phyloP scores from a whole-genome alignment of 2,113 vertebrate genomes.

The Nematolebias whitei region DNA sequence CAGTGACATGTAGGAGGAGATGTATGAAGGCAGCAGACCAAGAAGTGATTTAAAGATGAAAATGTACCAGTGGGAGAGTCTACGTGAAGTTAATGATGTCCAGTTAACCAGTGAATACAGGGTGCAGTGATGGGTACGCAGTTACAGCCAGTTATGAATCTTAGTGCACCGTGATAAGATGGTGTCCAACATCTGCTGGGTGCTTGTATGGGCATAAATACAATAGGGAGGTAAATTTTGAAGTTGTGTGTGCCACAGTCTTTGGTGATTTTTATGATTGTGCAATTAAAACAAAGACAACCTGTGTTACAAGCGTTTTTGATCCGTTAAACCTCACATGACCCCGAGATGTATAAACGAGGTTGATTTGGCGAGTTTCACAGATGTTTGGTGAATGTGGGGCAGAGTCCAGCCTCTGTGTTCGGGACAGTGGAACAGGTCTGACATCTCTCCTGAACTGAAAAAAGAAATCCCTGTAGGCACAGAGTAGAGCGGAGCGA shows the following conservation, averaged over 20 bases:
- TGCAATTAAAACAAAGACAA: background rate
- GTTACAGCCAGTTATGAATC: too few species aligned
- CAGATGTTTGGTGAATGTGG: constrained; percentile 55
- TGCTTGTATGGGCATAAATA: background rate
- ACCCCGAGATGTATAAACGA: constrained; percentile 25
- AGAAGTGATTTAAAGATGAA: too few species aligned
- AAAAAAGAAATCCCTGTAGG: constrained; percentile 76
- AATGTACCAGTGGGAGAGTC: too few species aligned
- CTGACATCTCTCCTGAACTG: constrained; percentile 75
- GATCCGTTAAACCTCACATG: constrained; percentile 6
- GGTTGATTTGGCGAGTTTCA: constrained; percentile 40
- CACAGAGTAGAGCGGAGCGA: constrained; percentile 46
- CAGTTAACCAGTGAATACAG: too few species aligned
- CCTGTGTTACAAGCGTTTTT: background rate
- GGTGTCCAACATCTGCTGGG: too few species aligned
- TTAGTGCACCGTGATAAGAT: too few species aligned
- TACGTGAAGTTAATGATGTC: too few species aligned
- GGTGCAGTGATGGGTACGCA: too few species aligned
- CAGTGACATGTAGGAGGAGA: too few species aligned
- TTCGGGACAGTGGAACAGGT: constrained; percentile 62
- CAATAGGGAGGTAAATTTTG: background rate
- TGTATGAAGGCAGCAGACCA: too few species aligned
- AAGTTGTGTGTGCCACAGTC: background rate
- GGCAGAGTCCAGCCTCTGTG: constrained; percentile 51
- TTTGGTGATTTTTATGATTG: background rate